Percentiles rank a stretch among this genome's conserved stretches.
phyloP scores from a whole-genome alignment of 2,113 vertebrate genomes.

The Noctilio leporinus region DNA sequence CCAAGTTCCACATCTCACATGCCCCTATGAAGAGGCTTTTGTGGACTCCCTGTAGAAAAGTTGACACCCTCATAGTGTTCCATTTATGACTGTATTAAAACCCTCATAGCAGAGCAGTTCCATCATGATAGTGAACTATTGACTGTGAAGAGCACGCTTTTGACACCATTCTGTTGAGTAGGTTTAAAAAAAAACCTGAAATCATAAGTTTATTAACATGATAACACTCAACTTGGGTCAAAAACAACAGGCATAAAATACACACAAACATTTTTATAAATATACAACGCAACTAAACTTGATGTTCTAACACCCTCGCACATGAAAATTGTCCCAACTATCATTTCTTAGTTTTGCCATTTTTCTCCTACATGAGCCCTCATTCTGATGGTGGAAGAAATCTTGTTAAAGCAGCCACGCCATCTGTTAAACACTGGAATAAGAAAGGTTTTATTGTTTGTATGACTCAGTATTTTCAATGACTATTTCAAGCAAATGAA shows the following conservation, averaged over 20 bases:
- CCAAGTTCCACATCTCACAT: neutral
- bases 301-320: neutral
- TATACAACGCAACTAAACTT: neutral
- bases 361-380: neutral
- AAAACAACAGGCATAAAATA: neutral
- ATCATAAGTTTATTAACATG: neutral
- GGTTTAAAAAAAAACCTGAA: neutral
- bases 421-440: conserved; percentile 33
- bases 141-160: neutral
- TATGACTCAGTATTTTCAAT: conserved; percentile 13
- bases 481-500: conserved; percentile 45
- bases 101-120: neutral
- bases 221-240: neutral
- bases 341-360: neutral
- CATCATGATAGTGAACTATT: neutral
- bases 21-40: neutral
- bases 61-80: neutral
- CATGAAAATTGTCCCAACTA: neutral
- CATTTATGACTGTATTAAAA: neutral
- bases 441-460: conserved; percentile 2
- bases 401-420: neutral
- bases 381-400: neutral
- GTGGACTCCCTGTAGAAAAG: neutral
- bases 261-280: neutral
- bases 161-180: neutral